Conservation (phyloP, 1,140 invertebrate species). For the Pteromalus puparum region DNA sequence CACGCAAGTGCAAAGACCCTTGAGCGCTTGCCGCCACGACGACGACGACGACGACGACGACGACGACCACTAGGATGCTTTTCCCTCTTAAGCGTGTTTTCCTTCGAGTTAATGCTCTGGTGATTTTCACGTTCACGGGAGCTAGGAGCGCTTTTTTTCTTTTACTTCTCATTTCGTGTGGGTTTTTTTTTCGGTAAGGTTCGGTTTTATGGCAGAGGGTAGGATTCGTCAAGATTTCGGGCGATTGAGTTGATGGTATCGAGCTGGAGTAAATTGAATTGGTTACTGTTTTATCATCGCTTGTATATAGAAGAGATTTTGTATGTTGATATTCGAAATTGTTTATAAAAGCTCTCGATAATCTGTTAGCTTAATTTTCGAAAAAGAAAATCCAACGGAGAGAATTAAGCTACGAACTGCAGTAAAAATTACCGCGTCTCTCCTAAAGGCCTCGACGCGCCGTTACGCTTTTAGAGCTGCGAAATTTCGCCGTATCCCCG, state of each 20-base stretch:
- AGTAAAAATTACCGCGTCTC: slow-evolving; percentile 8
- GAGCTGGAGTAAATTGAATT: background rate
- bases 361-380: background rate
- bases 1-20: slow-evolving; percentile 40
- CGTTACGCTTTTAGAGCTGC: slow-evolving; percentile 49
- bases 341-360: too few relatives aligned
- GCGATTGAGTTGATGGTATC: background rate
- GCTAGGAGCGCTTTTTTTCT: background rate
- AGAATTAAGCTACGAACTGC: background rate
- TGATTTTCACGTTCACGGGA: slow-evolving; percentile 7
- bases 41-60: background rate
- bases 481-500: slow-evolving; percentile 58
- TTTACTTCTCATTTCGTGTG: background rate
- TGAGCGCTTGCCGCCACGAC: background rate
- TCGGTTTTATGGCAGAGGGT: background rate
- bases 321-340: too few relatives aligned
- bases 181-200: background rate
- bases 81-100: slow-evolving; percentile 25
- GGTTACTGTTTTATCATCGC: background rate
- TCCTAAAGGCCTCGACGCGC: background rate
- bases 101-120: background rate
- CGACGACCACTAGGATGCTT: background rate
- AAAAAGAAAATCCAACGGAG: background rate
- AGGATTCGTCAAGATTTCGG: slow-evolving; percentile 16
- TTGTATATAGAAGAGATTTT: background rate